Evolutionary conservation across 2,888 invertebrate genomes (phyloP).

Genomic region (Hoplodrina ambigua): DNA sequence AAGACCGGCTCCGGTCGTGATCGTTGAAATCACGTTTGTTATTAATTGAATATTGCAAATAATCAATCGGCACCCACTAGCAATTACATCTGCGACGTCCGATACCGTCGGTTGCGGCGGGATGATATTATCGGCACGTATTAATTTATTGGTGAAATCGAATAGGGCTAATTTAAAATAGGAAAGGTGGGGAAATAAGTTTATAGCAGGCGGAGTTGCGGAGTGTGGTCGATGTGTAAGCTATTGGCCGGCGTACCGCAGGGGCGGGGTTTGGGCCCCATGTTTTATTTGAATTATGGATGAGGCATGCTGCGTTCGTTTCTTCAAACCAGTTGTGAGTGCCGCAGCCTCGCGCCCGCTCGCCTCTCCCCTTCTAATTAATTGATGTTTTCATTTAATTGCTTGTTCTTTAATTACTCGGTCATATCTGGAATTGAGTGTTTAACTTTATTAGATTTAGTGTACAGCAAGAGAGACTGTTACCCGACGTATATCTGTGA

Average conservation of each 20-base stretch:
- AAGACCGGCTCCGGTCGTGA: conserved; percentile 73
- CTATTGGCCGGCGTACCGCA: conserved; percentile 87
- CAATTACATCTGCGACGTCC: conserved; percentile 76
- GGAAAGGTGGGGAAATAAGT: conserved; percentile 84
- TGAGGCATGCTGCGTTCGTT: conserved; percentile 83
- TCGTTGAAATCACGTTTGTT: conserved; percentile 80
- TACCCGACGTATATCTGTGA: conserved; percentile 48
- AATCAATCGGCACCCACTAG: conserved; percentile 82
- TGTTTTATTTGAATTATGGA: conserved; percentile 90
- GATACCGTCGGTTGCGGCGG: conserved; percentile 73
- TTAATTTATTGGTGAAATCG: conserved; percentile 85
- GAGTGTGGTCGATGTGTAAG: conserved; percentile 78
- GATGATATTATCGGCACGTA: conserved; percentile 83
- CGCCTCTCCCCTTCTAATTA: conserved; percentile 88
- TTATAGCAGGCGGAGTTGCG: conserved; percentile 86
- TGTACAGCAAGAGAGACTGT: conserved; percentile 64
- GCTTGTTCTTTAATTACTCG: conserved; percentile 86
- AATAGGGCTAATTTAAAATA: conserved; percentile 85
- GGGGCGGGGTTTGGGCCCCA: conserved; percentile 89
- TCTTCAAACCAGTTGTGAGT: conserved; percentile 88
- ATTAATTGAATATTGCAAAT: conserved; percentile 86
- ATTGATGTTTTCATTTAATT: conserved; percentile 89
- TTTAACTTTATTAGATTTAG: conserved; percentile 80
- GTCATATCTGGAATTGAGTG: conserved; percentile 85
- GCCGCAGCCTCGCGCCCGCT: conserved; percentile 86